A percentile compares a stretch with the other conserved stretches of the same genome.
These are phyloP conservation scores for Choreutis nemorana DNA, from an alignment of 2,888 invertebrate species.

Conservation along the genomic window DNA sequence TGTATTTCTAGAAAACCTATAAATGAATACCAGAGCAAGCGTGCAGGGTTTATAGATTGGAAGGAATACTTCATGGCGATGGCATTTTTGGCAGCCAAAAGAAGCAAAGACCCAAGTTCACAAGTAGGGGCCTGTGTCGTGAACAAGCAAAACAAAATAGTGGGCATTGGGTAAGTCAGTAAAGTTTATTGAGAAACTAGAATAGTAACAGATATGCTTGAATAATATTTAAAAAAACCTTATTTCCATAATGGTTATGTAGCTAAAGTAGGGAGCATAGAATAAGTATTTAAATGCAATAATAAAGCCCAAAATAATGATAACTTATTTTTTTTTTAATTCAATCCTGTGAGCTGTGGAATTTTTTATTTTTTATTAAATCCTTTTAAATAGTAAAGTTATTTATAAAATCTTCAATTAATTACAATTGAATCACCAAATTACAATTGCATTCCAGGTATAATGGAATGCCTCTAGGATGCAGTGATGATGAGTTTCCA, in stretches of 20 bases:
- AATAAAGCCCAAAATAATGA: too few relatives aligned
- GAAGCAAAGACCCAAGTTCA: conserved; percentile 93
- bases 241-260: too few relatives aligned
- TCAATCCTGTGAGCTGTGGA: too few relatives aligned
- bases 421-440: neutral
- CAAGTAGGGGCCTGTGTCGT: conserved; percentile 98
- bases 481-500: conserved; percentile 87
- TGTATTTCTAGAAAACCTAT: neutral
- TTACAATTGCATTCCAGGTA: conserved; percentile 65
- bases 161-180: conserved; percentile 78
- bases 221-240: too few relatives aligned
- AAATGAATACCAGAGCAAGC: conserved; percentile 42
- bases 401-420: too few relatives aligned
- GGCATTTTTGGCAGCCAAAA: conserved; percentile 87
- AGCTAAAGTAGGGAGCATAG: too few relatives aligned
- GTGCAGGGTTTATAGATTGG: conserved; percentile 80
- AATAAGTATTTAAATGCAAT: too few relatives aligned
- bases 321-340: conserved; percentile 2
- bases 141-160: conserved; percentile 83
- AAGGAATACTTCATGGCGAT: conserved; percentile 96
- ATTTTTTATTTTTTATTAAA: neutral
- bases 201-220: too few relatives aligned
- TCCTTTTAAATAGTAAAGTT: too few relatives aligned
- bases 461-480: conserved; percentile 95
- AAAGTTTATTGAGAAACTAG: neutral